Evolutionary conservation across 2,113 vertebrate genomes (phyloP), one percentile per base, ranked within the genome.

Genomic region (Pterophyllum scalare): DNA sequence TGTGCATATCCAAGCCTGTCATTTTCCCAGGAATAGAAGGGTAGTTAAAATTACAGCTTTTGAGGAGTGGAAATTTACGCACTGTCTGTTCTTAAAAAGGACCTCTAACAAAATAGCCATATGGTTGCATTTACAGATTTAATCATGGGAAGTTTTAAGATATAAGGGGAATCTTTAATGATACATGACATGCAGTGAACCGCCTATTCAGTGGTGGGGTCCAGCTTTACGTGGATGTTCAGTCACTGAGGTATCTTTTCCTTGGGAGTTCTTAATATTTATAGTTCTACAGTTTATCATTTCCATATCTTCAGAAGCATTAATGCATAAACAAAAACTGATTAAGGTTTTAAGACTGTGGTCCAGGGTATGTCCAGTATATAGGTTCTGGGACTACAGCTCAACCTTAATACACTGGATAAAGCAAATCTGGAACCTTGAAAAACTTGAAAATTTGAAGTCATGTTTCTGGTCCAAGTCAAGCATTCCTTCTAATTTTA

Each of bases 21-120:
- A 96, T 96, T 96, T 96, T 91, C 93, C 95, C 94, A 91, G 90
- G 90, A 96, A 96, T 96, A 96, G 94, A 95, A 87, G 90, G 82
- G 88, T 91, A 92, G 92, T 93, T 93, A 84, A 94, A 96, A 96
- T 96, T 96, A 95, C 92, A 96, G 95, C 95, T 94, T 95, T 89
- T 86, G 89, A 91, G 86, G 86, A 91, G 88, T 93, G 94, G 94
- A 94, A 95, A 95, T 93, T 90, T 91, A 95, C 84, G 87, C 92
- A 90, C 88, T 89, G 92, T 91, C 90, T 89, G 86, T 87, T 93
- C 77, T 87, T 82, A 88, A 92, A 88, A 75, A 65, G 81, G 64
- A 91, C 43, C 83, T 81, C 86, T 64, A 84, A 91, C 65, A 83
- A 90, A 92, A 90, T 64, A 62, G 83, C 75, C 94, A 95, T 90